Conservation (phyloP, 2,113 vertebrate genomes). For the Chiloscyllium plagiosum region DNA sequence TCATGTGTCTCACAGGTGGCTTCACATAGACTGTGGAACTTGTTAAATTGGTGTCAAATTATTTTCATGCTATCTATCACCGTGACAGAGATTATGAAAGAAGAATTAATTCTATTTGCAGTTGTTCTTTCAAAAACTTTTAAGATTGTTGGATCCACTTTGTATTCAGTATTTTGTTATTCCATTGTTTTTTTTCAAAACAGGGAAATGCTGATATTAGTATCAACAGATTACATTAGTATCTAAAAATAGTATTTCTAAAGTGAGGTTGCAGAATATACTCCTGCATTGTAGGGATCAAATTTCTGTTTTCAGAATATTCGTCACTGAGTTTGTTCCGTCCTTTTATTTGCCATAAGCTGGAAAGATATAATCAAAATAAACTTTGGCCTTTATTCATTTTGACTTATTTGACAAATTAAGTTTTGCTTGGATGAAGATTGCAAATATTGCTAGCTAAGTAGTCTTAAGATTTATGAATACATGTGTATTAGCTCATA, state of each 20-base stretch:
- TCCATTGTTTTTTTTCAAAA: neutral
- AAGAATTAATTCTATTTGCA: neutral
- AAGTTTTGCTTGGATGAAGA: neutral
- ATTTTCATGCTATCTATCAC: neutral
- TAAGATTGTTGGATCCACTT: neutral
- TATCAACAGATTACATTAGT: neutral
- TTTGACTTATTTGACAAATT: neutral
- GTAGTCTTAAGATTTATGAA: neutral
- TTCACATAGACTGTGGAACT: neutral
- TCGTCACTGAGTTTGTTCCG: neutral
- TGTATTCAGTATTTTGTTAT: neutral
- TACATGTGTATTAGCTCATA: neutral
- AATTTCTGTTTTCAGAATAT: neutral
- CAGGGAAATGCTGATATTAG: neutral
- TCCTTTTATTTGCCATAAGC: neutral
- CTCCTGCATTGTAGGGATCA: neutral
- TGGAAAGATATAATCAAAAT: neutral
- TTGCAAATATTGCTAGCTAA: neutral
- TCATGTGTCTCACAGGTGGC: neutral
- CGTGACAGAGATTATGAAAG: neutral
- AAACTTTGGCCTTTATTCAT: neutral
- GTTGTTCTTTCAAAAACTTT: neutral
- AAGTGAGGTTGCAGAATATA: neutral
- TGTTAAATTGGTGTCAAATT: constrained; percentile 4
- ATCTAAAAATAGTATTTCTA: neutral